Evolutionary conservation across 2,113 vertebrate species (phyloP), one percentile per base, ranked within the genome.

Genomic region (Notothenia rossii): DNA sequence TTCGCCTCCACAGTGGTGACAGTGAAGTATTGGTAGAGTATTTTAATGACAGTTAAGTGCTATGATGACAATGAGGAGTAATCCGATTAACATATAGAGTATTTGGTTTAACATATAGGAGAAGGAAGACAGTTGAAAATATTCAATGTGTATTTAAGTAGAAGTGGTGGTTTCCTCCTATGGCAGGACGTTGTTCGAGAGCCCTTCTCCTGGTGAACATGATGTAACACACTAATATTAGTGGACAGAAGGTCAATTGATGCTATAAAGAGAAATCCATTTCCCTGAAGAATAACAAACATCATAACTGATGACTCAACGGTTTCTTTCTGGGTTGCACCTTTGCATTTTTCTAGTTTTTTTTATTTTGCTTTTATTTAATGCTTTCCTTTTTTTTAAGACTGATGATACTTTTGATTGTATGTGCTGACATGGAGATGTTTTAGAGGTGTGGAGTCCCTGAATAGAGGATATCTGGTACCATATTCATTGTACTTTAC

Each of bases 81-180:
- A 85, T 85, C 64, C 75, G 77, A 81, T 82, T 81, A 87, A 86
- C 63, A 70, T 56, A 72, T 72, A 77, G 25, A 76, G 69, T 50
- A 54, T 74, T 82, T 83, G 77, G 54, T 86, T 85, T 73, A 20
- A 81, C 72, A 72, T 81, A 54, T 56, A 72, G 72, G 76, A 69
- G 66, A 83, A 55, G 45, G 60, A 61, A 72, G 58, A 66, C 54
- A 71, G 48, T 69, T 89, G 73, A 89, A 84, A 83, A 86, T 68
- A 73, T 77, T 73, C 36, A 72, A 49, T 74, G 79, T 86, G 83
- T 84, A 82, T 91, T 91, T 83, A 66, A 95, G 91, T 95, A 93
- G 95, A 94, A 96, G 95, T 94, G 95, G 95, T 96, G 94, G 96
- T 95, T 97, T 98, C 98, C 98, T 99, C 98, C 98, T 99, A 98